phyloP scores from a whole-genome alignment of 2,797 vertebrate genomes.

The Prionace glauca region DNA sequence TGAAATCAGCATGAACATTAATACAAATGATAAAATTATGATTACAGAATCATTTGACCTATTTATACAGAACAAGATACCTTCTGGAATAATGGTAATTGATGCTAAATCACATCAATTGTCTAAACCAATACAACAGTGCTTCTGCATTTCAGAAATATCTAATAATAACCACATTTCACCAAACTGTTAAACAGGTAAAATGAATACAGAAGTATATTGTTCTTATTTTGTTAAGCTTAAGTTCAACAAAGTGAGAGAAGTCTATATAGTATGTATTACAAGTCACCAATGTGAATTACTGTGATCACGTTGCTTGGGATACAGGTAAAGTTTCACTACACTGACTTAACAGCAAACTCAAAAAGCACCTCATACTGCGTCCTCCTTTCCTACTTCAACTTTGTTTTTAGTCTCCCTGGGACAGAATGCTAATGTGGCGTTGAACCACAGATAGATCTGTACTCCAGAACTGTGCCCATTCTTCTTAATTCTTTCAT shows the following conservation, averaged over 20 bases:
- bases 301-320: not conserved
- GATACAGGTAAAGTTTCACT: not conserved
- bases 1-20: not conserved
- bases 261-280: not conserved
- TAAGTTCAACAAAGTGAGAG: not conserved
- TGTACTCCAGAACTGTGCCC: not conserved
- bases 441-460: not conserved
- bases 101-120: not conserved
- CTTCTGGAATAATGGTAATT: not conserved
- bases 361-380: not conserved
- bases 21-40: not conserved
- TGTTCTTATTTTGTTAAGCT: not conserved
- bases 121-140: not conserved
- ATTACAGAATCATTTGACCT: not conserved
- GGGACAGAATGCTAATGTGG: not conserved
- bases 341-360: not conserved
- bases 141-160: not conserved
- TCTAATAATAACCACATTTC: not conserved
- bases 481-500: not conserved
- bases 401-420: not conserved
- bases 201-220: not conserved
- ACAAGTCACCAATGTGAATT: not conserved
- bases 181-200: not conserved
- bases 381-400: not conserved
- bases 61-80: not conserved